These are phyloP conservation scores for Amphiprion ocellaris DNA, from an alignment of 2,113 vertebrate species.

Conservation along the genomic window DNA sequence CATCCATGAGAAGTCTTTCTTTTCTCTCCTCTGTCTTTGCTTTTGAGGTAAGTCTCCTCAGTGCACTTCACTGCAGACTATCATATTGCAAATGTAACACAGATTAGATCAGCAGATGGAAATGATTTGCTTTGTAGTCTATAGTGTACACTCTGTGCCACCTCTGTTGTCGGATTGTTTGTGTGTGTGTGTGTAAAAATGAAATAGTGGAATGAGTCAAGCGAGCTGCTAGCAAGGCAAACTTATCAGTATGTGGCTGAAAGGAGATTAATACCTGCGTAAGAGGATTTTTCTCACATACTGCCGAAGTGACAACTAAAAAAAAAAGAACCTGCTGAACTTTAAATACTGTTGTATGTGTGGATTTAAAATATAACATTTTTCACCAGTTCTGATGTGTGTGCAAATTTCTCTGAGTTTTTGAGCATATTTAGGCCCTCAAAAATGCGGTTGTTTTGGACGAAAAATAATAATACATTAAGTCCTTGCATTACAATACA, in stretches of 20 bases:
- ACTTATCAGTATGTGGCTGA: background rate
- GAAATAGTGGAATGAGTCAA: background rate
- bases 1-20: background rate
- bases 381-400: no score
- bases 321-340: no score
- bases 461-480: no score
- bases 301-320: no score
- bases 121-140: background rate
- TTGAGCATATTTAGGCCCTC: no score
- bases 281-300: background rate
- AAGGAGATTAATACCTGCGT: background rate
- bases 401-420: no score
- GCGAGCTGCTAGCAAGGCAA: background rate
- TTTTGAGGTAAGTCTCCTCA: background rate
- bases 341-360: no score
- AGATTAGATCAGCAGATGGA: background rate
- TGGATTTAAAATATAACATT: no score
- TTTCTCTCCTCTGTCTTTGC: background rate
- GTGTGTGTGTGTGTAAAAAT: background rate
- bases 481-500: no score
- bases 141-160: background rate
- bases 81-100: background rate
- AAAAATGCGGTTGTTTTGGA: no score
- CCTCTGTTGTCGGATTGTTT: slow-evolving; percentile 10
- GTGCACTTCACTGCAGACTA: background rate